These are phyloP conservation scores for Colistium nudipinnis DNA, from an alignment of 2,113 vertebrate species.

Conservation along the genomic window DNA sequence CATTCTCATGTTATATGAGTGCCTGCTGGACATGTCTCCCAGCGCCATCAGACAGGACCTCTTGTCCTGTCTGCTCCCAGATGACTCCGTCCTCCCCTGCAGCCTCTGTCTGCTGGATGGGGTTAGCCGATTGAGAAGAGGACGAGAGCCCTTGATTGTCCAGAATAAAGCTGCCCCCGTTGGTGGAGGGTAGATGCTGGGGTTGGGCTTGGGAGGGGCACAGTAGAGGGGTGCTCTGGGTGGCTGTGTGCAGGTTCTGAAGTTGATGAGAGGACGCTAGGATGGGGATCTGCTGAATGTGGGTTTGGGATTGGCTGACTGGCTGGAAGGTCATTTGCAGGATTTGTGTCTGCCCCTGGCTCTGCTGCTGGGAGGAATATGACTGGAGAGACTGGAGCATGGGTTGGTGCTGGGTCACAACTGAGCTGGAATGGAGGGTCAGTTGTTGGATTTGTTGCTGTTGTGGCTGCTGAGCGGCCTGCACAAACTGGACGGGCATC, in stretches of 20 bases:
- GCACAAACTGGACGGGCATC: conserved; percentile 81
- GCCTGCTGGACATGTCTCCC: conserved; percentile 65
- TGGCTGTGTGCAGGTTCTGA: conserved; percentile 62
- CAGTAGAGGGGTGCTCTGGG: conserved; percentile 50
- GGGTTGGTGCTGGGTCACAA: conserved; percentile 73
- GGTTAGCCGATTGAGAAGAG: conserved; percentile 65
- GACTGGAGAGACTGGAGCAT: conserved; percentile 74
- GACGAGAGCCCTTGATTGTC: conserved; percentile 63
- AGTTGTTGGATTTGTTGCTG: conserved; percentile 78
- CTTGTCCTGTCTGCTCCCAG: conserved; percentile 62
- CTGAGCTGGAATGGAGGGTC: conserved; percentile 64
- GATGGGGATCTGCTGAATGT: conserved; percentile 77
- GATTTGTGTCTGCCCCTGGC: conserved; percentile 73
- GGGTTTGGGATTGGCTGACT: conserved; percentile 69
- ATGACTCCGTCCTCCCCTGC: conserved; percentile 56
- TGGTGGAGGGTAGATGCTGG: conserved; percentile 56
- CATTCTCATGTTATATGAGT: conserved; percentile 58
- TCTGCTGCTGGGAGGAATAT: conserved; percentile 71
- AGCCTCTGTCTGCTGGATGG: conserved; percentile 75
- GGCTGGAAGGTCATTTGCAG: conserved; percentile 82
- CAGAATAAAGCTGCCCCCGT: conserved; percentile 69
- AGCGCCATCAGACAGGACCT: conserved; percentile 54
- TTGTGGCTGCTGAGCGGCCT: conserved; percentile 72
- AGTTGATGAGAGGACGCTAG: conserved; percentile 71
- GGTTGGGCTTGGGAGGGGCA: conserved; percentile 62